phyloP scores from a whole-genome alignment of 2,888 invertebrate genomes.

The Psylliodes chrysocephalus region DNA sequence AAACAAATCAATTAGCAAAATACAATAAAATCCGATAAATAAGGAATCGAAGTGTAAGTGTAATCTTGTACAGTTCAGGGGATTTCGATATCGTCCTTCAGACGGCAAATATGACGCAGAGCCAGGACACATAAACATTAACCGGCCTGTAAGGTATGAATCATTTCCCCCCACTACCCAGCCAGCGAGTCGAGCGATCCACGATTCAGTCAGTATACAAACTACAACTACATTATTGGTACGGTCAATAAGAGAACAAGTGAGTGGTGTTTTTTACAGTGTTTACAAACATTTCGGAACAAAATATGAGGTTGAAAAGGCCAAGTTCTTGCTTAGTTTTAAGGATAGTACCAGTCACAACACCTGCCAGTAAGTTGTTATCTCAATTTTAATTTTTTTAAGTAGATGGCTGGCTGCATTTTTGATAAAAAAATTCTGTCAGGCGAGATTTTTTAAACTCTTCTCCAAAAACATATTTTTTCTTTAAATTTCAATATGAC shows the following conservation, averaged over 20 bases:
- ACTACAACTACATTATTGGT: constrained; percentile 40
- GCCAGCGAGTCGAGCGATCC: constrained; percentile 42
- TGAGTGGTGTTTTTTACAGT: constrained; percentile 28
- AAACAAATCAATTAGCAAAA: constrained; percentile 32
- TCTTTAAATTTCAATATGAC: too few species aligned
- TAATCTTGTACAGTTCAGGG: constrained; percentile 43
- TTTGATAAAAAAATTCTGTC: too few species aligned
- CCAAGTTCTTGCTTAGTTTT: constrained; percentile 73
- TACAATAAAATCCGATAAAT: constrained; percentile 20
- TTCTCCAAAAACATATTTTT: too few species aligned
- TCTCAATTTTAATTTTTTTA: too few species aligned
- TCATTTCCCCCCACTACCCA: constrained; percentile 52
- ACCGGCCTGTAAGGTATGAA: constrained; percentile 52
- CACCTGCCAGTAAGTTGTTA: constrained; percentile 41
- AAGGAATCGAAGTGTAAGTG: constrained; percentile 45
- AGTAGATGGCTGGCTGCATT: too few species aligned
- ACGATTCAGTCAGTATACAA: constrained; percentile 17
- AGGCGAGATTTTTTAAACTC: too few species aligned
- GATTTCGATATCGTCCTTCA: constrained; percentile 53
- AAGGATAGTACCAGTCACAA: constrained; percentile 68
- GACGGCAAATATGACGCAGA: constrained; percentile 53
- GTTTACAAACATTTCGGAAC: constrained; percentile 34
- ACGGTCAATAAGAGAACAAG: constrained; percentile 34
- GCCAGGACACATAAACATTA: constrained; percentile 52
- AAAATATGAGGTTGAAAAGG: constrained; percentile 72